Conservation (phyloP, 2,113 vertebrate genomes). For the Trachemys scripta region DNA sequence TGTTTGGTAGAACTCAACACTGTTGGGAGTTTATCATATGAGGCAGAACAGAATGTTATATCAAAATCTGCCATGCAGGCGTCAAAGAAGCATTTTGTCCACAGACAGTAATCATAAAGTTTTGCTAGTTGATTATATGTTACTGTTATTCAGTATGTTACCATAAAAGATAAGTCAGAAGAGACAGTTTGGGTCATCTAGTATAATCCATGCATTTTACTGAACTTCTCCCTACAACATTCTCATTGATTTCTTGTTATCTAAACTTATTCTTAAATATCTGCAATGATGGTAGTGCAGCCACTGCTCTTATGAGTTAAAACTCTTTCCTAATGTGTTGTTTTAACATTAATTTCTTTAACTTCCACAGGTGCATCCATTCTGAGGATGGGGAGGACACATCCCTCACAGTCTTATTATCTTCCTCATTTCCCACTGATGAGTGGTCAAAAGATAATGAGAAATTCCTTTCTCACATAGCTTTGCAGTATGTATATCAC, state of each 20-base stretch:
- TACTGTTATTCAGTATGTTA: not conserved
- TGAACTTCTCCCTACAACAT: not conserved
- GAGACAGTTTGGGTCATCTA: not conserved
- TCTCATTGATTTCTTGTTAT: not conserved
- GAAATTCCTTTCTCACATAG: not conserved
- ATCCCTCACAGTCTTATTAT: not conserved
- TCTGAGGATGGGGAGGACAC: accelerated
- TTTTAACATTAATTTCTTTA: not conserved
- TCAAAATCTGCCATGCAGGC: not conserved
- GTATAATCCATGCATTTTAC: not conserved
- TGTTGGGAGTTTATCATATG: not conserved
- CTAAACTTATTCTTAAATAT: too few species aligned
- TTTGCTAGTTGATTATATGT: not conserved
- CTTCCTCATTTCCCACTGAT: not conserved
- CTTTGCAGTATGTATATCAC: not conserved
- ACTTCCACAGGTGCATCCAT: accelerated
- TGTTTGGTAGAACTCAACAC: not conserved
- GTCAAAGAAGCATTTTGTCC: not conserved
- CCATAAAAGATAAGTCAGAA: not conserved
- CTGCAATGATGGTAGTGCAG: not conserved
- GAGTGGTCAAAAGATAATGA: not conserved
- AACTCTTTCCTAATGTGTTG: not conserved
- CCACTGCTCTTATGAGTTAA: accelerated
- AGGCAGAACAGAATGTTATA: not conserved
- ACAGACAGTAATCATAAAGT: not conserved